Evolutionary conservation across 2,797 vertebrate genomes (phyloP), one percentile per base, ranked within the genome.

Genomic region (Lepilemur septentrionalis): DNA sequence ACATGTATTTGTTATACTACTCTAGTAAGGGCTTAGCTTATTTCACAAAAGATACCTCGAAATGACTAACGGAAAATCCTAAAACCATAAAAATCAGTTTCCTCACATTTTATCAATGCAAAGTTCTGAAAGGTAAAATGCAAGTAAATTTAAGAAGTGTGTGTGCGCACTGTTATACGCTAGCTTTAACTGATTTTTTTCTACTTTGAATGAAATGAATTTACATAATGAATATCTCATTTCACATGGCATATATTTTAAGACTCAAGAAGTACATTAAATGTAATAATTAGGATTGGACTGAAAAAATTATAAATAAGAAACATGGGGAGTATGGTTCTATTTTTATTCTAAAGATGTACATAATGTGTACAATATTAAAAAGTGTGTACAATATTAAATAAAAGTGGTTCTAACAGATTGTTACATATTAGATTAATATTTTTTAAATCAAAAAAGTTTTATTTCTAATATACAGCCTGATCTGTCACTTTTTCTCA

Each of bases 191-290:
- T 92, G 93, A 0, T 87, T 97, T 96, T 97, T 96, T n/a, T 97
- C 70, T 97, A 94, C 17, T 96, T 78, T 63, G 97, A 97, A 94
- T 97, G 52, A 95, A 98, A 91, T 72, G 86, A 83, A 96, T 97
- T 97, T 97, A 94, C 72, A 38, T 61, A 96, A 55, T 89, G 97
- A 96, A 23, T 78, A 96, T 95, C 93, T 96, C 72, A 80, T 78
- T 97, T 98, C 82, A 95, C 32, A 59, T 46, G 32, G 23, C 81
- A 18, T 94, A 15, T 46, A 80, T 96, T 91, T 95, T 95, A 93
- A 95, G 69, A 94, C 32, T 93, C 46, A 93, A 91, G 43, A 91
- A 78, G 22, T 95, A 1, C 28, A 50, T 94, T 96, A 94, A 94
- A 59, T 94, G 3, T 86, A 70, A 94, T 91, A 85, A 78, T 81